These are phyloP conservation scores for Drosophila pegasa DNA, from an alignment of 2,888 invertebrate genomes.

Conservation along the genomic window DNA sequence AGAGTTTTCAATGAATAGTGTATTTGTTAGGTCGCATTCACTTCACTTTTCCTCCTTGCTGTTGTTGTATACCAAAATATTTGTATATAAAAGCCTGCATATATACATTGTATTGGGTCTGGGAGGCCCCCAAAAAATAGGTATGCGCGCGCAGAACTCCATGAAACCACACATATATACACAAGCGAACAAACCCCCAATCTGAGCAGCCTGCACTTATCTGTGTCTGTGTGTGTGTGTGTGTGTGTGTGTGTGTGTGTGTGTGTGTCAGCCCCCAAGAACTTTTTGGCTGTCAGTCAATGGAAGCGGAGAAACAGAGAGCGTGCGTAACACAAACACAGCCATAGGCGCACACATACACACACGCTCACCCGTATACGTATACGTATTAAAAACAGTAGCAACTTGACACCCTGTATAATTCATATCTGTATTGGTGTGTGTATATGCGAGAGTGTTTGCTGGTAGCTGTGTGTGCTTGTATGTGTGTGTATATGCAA, in stretches of 20 bases:
- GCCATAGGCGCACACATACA: background rate
- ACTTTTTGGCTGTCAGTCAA: constrained; percentile 79
- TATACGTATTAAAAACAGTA: constrained; percentile 33
- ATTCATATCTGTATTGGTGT: constrained; percentile 8
- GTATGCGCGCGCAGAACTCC: constrained; percentile 78
- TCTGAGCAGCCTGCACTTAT: constrained; percentile 12
- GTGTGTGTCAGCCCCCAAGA: constrained; percentile 72
- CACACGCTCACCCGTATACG: constrained; percentile 6
- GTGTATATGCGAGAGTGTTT: constrained; percentile 11
- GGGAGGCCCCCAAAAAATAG: constrained; percentile 54
- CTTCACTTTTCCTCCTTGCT: background rate
- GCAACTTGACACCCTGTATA: constrained; percentile 70
- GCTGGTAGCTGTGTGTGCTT: constrained; percentile 18
- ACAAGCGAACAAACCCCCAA: constrained; percentile 53
- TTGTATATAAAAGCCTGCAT: constrained; percentile 53
- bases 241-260: constrained; percentile 30
- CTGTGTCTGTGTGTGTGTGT: constrained; percentile 36
- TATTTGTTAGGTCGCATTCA: constrained; percentile 7
- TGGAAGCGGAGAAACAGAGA: constrained; percentile 71
- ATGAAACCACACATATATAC: constrained; percentile 51
- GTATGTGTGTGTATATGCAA: constrained; percentile 65
- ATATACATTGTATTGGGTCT: constrained; percentile 27
- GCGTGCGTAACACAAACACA: constrained; percentile 47
- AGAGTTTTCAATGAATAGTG: background rate
- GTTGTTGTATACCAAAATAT: constrained; percentile 64